Evolutionary conservation across 23 tunicate genomes (phyloP), one percentile per base, ranked within the genome.

Genomic region (Diplosoma virens): DNA sequence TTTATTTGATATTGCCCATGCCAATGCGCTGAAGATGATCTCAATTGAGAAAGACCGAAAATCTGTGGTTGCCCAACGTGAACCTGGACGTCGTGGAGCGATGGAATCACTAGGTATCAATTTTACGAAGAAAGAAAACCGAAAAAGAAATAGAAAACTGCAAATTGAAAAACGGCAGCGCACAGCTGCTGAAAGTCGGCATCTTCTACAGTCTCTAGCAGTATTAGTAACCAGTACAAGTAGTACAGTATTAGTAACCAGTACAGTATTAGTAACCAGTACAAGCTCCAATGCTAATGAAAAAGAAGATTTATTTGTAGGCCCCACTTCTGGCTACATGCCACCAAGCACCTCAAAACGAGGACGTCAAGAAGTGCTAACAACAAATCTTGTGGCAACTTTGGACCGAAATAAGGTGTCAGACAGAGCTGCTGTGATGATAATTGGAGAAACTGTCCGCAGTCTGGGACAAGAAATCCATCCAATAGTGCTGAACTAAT

Each of bases 401-500:
- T 63, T 63, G 36, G 70, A 63, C 70, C 70, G 36, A 26, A 63
- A 30, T 63, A 63, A 25, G 9, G 30, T 63, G 36, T 28, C 70
- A 26, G 37, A 26, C 70, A 63, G 36, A 25, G 70, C 35, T 27
- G 70, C 70, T 25, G 70, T 63, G 36, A 26, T 25, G 33, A 30
- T 63, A 63, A 63, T 63, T 63, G 70, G 70, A 6, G 70, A 63
- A 63, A 63, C 70, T 63, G 70, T 63, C 35, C 36, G 16, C 35
- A 63, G 70, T 63, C 36, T 25, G 4, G 33, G 70, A 63, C 70
- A 63, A 63, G 36, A 63, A 63, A 30, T 63, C 70, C 70, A 63
- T 5, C 70, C 70, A 56, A 11, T 63, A 25, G 70, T n/a, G 9
- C 36, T 25, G 37, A 63, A 63, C 36, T 20, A 30, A 63, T 63